phyloP scores from a whole-genome alignment of 2,797 vertebrate species.

The Rhinatrema bivittatum region DNA sequence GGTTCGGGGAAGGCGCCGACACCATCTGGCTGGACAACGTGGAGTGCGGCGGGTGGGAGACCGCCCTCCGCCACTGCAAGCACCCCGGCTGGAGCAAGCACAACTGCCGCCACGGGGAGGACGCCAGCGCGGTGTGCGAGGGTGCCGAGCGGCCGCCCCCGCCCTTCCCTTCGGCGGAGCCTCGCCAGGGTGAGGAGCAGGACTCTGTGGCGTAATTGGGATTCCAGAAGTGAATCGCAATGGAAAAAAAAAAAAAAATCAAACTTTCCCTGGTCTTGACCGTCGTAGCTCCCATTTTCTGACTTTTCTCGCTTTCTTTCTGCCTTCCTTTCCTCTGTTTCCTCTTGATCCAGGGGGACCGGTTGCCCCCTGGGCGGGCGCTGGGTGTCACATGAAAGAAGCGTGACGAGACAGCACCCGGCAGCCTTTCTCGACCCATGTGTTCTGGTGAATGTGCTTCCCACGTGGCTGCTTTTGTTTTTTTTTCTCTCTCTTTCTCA shows the following conservation, averaged over 20 bases:
- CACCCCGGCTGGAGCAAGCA: background rate
- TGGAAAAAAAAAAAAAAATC: too few relatives aligned
- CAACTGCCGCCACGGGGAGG: background rate
- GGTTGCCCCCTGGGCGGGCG: background rate
- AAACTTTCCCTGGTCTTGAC: too few relatives aligned
- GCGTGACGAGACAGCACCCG: too few relatives aligned
- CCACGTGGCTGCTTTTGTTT: too few relatives aligned
- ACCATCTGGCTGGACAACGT: background rate
- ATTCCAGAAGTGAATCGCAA: too few relatives aligned
- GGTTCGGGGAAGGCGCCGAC: background rate
- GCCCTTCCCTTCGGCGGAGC: too few relatives aligned
- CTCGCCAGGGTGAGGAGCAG: too few relatives aligned
- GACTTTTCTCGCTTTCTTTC: constrained; percentile 22
- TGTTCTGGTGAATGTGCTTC: background rate
- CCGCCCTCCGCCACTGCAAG: background rate
- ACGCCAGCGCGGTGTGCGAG: background rate
- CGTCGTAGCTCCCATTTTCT: constrained; percentile 30
- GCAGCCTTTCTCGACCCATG: too few relatives aligned
- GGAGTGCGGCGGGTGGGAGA: background rate
- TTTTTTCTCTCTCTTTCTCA: background rate
- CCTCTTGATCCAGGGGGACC: background rate
- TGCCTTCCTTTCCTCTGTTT: background rate
- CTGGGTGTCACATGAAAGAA: background rate
- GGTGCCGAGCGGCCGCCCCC: too few relatives aligned
- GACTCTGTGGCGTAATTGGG: too few relatives aligned